These are phyloP conservation scores for Agrilus mali DNA, from an alignment of 2,888 invertebrate genomes.

Conservation along the genomic window DNA sequence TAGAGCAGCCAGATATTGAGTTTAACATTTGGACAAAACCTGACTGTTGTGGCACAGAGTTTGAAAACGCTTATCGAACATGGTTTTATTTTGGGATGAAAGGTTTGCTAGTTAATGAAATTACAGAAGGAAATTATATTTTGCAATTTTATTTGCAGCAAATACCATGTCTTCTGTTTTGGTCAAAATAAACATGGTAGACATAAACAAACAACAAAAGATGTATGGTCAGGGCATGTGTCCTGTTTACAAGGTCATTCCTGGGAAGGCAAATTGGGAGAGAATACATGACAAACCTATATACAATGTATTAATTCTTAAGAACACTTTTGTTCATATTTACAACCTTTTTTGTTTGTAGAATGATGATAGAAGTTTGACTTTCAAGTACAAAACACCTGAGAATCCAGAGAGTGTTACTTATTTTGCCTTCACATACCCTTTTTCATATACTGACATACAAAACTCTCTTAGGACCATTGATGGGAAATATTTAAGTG, in stretches of 20 bases:
- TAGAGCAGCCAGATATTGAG: slow-evolving; percentile 57
- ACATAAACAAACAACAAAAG: slow-evolving; percentile 80
- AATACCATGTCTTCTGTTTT: slow-evolving; percentile 37
- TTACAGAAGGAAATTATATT: background rate
- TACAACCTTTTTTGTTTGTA: slow-evolving; percentile 30
- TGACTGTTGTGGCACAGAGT: slow-evolving; percentile 77
- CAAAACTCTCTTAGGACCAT: slow-evolving; percentile 59
- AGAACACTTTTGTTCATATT: background rate
- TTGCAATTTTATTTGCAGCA: slow-evolving; percentile 22
- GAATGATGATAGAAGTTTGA: slow-evolving; percentile 61
- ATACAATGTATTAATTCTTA: slow-evolving; percentile 46
- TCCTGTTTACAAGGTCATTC: slow-evolving; percentile 63
- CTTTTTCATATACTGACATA: slow-evolving; percentile 73
- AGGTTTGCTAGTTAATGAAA: slow-evolving; percentile 26
- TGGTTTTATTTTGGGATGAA: slow-evolving; percentile 85
- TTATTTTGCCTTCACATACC: slow-evolving; percentile 87
- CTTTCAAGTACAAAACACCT: slow-evolving; percentile 57
- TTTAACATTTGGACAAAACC: slow-evolving; percentile 85
- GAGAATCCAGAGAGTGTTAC: slow-evolving; percentile 60
- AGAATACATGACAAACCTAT: slow-evolving; percentile 67
- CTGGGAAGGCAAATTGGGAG: slow-evolving; percentile 73
- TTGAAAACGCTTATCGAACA: slow-evolving; percentile 79
- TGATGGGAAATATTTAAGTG: slow-evolving; percentile 46
- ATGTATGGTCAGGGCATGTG: slow-evolving; percentile 87
- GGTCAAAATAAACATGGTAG: slow-evolving; percentile 72